Base-by-base conservation (phyloP, 2,113 vertebrate species). In the Hypanus sabinus region DNA sequence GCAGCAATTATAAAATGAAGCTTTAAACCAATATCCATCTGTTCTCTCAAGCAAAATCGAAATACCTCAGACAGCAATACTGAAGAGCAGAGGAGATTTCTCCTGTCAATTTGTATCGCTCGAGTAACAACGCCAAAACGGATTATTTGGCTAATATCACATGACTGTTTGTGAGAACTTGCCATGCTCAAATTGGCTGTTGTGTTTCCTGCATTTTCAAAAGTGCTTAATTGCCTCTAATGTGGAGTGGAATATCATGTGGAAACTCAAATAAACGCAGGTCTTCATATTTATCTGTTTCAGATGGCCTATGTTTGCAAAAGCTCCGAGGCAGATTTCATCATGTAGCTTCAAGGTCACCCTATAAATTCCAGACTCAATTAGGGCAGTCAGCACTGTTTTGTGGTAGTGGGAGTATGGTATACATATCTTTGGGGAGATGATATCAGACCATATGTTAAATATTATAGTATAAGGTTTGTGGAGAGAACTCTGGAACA, bases 361-460 rank as follows among this genome's bases (percentile, higher is more conserved):
- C 33, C 85, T 33, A 33, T 9, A 90, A 90, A 33, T 68, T 9
- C n/a, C 55, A 60, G 57, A 85, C 55, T 30, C 57, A 62, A 9
- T 76, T 76, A 76, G 30, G n/a, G 30, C 57, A 88, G 85, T 30
- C 55, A 88, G 18, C 24, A 16, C 57, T 62, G 57, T 11, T 65
- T 20, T 68, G 16, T 68, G 16, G 30, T 90, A 20, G n/a, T 20
- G 60, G 60, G 85, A 90, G 30, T 65, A 33, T 20, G 22, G 30
- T 36, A 62, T 65, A 65, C 60, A 90, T 90, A 65, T 90, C 85
- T 90, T 90, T 65, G 60, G 30, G 85, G 85, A 90, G 85, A 90
- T 90, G 30, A 90, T 68, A 90, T 90, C 85, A 90, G 85, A 65
- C 85, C 85, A 90, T 68, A 65, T 90, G 85, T 90, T 90, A 90